These are phyloP conservation scores for Myathropa florea DNA, from an alignment of 2,888 invertebrate genomes.

Conservation along the genomic window DNA sequence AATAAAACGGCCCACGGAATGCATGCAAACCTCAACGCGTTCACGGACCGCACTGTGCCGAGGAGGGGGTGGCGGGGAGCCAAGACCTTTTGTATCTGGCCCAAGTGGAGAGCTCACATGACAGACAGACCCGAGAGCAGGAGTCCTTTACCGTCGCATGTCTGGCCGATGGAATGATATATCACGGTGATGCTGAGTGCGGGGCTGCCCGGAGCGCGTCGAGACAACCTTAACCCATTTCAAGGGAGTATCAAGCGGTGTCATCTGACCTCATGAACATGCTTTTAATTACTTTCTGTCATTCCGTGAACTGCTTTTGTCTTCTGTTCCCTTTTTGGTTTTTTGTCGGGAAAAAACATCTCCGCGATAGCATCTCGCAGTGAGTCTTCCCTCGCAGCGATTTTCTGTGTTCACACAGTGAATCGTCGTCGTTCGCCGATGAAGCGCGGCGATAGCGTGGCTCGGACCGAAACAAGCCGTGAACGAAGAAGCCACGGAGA, in stretches of 20 bases:
- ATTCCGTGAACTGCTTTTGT: slow-evolving; percentile 46
- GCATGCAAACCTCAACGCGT: slow-evolving; percentile 37
- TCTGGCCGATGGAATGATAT: slow-evolving; percentile 45
- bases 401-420: background rate
- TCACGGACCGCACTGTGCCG: background rate
- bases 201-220: background rate
- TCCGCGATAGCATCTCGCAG: slow-evolving; percentile 42
- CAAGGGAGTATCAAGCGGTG: slow-evolving; percentile 54
- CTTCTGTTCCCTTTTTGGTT: slow-evolving; percentile 2
- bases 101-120: slow-evolving; percentile 4
- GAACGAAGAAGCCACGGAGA: slow-evolving; percentile 21
- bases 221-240: slow-evolving; percentile 67
- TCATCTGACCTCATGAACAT: slow-evolving; percentile 69
- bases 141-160: slow-evolving; percentile 41
- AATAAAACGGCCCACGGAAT: slow-evolving; percentile 59
- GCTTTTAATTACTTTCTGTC: slow-evolving; percentile 69
- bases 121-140: slow-evolving; percentile 30
- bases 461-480: slow-evolving; percentile 51
- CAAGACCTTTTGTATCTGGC: slow-evolving; percentile 27
- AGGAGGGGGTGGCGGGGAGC: slow-evolving; percentile 18
- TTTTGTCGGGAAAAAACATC: slow-evolving; percentile 10
- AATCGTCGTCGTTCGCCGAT: slow-evolving; percentile 10
- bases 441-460: slow-evolving; percentile 48
- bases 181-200: slow-evolving; percentile 1
- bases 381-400: slow-evolving; percentile 7